Conservation (phyloP, 53 echinoderm and acorn worm species). For the Echinometra lucunter region DNA sequence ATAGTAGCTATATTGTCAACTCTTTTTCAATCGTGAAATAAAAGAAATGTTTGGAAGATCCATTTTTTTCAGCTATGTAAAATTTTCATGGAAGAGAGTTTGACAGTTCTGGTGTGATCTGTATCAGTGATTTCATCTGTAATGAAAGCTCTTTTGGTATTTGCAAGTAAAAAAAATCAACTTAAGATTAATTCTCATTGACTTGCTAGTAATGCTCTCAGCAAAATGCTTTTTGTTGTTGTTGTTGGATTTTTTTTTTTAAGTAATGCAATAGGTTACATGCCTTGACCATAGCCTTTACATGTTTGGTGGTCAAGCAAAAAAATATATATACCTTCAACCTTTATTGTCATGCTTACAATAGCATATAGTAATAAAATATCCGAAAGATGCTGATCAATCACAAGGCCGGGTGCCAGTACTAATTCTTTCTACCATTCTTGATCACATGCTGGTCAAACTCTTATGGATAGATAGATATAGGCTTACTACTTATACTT, state of each 20-base stretch:
- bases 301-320: not conserved
- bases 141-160: too few relatives aligned
- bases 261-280: not conserved
- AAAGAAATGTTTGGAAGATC: too few relatives aligned
- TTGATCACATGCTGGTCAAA: not conserved
- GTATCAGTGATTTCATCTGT: too few relatives aligned
- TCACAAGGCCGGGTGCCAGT: slow-evolving; percentile 17
- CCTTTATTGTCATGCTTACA: not conserved
- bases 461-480: too few relatives aligned
- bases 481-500: too few relatives aligned
- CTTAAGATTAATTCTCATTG: not conserved
- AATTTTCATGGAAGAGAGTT: too few relatives aligned
- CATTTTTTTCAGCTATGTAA: too few relatives aligned
- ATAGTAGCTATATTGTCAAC: too few relatives aligned
- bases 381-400: not conserved
- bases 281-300: not conserved
- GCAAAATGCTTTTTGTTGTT: not conserved
- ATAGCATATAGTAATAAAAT: not conserved
- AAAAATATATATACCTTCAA: not conserved
- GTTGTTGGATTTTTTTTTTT: too few relatives aligned
- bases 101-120: too few relatives aligned
- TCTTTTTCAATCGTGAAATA: too few relatives aligned
- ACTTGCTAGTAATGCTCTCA: not conserved
- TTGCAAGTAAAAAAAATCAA: too few relatives aligned
- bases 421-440: not conserved